Percentiles rank a stretch among this genome's conserved stretches.
These are phyloP conservation scores for Dolomedes plantarius DNA, from an alignment of 2,888 invertebrate genomes.

Conservation along the genomic window DNA sequence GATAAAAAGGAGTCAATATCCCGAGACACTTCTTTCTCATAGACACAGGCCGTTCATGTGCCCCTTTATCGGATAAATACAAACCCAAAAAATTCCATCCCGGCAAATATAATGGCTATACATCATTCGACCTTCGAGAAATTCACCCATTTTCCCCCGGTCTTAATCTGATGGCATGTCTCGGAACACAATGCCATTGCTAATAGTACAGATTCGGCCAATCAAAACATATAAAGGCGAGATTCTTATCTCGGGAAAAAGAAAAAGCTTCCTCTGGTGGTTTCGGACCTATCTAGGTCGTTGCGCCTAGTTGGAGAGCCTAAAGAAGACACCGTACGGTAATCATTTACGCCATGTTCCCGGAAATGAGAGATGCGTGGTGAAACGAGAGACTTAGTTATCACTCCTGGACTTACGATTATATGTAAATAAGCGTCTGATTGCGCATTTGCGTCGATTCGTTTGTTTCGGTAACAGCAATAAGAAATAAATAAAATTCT, in stretches of 20 bases:
- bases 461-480: too few species aligned
- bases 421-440: too few species aligned
- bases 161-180: not conserved
- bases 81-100: too few species aligned
- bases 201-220: not conserved
- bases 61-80: too few species aligned
- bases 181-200: not conserved
- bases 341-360: conserved; percentile 25
- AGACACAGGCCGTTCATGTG: too few species aligned
- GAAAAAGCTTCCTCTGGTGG: not conserved
- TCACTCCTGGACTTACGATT: too few species aligned
- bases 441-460: too few species aligned
- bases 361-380: not conserved
- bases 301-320: conserved; percentile 7
- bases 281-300: not conserved
- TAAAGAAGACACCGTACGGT: conserved; percentile 2
- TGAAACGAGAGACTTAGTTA: not conserved
- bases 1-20: too few species aligned
- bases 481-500: too few species aligned
- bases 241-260: not conserved
- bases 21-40: too few species aligned
- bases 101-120: too few species aligned
- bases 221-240: not conserved
- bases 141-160: not conserved
- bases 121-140: not conserved